Conservation (phyloP, 2,113 vertebrate genomes). For the Sinosuthora webbiana region DNA sequence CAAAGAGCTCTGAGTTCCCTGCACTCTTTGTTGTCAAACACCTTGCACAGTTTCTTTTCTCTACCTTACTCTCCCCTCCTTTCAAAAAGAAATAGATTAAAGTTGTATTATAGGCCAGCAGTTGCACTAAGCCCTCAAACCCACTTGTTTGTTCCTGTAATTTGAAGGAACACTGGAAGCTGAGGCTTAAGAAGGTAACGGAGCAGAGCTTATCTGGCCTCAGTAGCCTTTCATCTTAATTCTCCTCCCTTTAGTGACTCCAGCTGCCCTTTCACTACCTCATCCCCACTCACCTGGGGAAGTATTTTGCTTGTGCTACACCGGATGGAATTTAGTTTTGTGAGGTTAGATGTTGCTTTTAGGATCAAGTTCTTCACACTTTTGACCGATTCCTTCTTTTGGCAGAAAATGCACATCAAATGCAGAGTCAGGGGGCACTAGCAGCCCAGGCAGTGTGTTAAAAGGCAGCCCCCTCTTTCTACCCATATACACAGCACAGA, state of each 20-base stretch:
- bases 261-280: conserved; percentile 22
- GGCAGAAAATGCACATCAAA: background rate
- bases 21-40: conserved; percentile 74
- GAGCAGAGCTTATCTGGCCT: conserved; percentile 34
- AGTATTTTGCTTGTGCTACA: background rate
- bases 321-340: background rate
- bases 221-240: conserved; percentile 40
- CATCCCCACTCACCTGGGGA: background rate
- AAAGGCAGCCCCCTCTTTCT: background rate
- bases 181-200: conserved; percentile 57
- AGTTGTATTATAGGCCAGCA: conserved; percentile 51
- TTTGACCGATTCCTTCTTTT: background rate
- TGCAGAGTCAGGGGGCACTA: background rate
- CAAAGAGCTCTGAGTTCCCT: conserved; percentile 76
- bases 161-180: conserved; percentile 63
- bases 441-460: background rate
- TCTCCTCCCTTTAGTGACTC: background rate
- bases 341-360: background rate
- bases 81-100: conserved; percentile 59
- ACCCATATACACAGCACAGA: rapidly evolving
- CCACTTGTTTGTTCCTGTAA: conserved; percentile 43
- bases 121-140: conserved; percentile 52
- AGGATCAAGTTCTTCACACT: background rate
- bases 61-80: background rate
- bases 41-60: conserved; percentile 76